phyloP scores from a whole-genome alignment of 2,113 vertebrate species.

The Spea bombifrons region DNA sequence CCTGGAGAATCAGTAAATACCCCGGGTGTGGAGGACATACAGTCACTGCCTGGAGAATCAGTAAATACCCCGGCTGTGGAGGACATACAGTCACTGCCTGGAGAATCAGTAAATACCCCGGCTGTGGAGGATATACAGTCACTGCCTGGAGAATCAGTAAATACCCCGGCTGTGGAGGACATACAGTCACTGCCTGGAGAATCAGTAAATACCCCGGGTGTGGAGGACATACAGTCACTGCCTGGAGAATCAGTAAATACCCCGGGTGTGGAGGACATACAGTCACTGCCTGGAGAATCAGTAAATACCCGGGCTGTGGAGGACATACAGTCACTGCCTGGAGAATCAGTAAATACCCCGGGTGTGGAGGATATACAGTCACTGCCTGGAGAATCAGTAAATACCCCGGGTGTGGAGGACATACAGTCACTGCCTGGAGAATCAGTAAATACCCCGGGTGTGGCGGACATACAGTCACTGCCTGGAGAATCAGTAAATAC shows the following conservation, averaged over 20 bases:
- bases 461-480: too few species aligned
- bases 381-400: too few species aligned
- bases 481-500: too few species aligned
- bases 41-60: neutral
- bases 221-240: neutral
- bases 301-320: neutral
- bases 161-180: neutral
- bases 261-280: neutral
- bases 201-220: neutral
- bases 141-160: neutral
- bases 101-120: neutral
- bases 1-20: neutral
- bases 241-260: neutral
- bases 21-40: neutral
- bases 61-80: neutral
- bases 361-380: neutral
- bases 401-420: too few species aligned
- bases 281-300: neutral
- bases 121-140: neutral
- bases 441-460: too few species aligned
- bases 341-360: neutral
- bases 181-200: neutral
- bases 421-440: too few species aligned
- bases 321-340: neutral
- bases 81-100: neutral